Evolutionary conservation across 2,113 vertebrate genomes (phyloP).

Genomic region (Typhlomys cinereus): DNA sequence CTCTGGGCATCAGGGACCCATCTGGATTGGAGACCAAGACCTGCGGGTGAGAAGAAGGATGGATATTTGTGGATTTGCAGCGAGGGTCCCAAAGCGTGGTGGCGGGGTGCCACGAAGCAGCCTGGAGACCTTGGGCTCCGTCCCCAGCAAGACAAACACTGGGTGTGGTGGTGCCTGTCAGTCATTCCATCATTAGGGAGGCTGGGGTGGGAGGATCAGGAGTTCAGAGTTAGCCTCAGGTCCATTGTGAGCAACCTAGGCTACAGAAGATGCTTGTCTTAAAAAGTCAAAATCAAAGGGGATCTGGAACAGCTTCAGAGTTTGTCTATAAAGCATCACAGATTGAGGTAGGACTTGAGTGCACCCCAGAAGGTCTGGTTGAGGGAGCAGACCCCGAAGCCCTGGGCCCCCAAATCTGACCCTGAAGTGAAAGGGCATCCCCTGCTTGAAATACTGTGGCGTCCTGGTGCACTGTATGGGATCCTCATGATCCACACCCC

Average conservation of each 20-base stretch:
- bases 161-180: background rate
- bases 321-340: background rate
- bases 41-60: no score
- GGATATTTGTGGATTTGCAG: no score
- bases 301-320: background rate
- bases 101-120: background rate
- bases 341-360: background rate
- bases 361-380: background rate
- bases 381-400: no score
- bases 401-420: constrained; percentile 73
- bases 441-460: constrained; percentile 87
- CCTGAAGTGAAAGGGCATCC: constrained; percentile 85
- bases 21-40: no score
- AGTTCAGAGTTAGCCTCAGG: background rate
- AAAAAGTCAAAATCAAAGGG: no score
- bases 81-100: no score
- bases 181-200: background rate
- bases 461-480: constrained; percentile 86
- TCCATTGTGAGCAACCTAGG: no score
- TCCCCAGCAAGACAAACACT: no score
- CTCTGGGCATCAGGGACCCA: no score
- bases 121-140: no score
- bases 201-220: background rate
- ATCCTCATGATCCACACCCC: constrained; percentile 85
- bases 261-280: no score